phyloP scores from a whole-genome alignment of 2,888 invertebrate species.

The Elegia similella region DNA sequence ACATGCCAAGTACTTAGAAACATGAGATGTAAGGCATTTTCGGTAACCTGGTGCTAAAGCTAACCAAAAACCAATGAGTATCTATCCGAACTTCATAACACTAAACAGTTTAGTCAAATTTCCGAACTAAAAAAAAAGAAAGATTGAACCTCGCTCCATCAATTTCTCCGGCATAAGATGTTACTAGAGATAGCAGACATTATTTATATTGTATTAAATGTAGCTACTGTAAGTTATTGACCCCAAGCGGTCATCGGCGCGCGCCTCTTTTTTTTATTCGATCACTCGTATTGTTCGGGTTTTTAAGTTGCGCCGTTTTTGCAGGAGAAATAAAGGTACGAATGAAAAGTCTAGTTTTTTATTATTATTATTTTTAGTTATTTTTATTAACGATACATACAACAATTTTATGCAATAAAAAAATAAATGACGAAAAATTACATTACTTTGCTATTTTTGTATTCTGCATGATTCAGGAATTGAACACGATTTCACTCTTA shows the following conservation, averaged over 20 bases:
- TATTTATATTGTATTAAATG: slow-evolving; percentile 57
- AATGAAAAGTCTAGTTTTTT: too few relatives aligned
- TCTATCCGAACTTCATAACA: not conserved
- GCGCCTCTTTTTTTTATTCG: slow-evolving; percentile 39
- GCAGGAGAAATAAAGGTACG: slow-evolving; percentile 1
- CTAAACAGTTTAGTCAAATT: slow-evolving; percentile 5
- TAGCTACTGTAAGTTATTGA: slow-evolving; percentile 65
- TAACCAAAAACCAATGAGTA: too few relatives aligned
- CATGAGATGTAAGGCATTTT: too few relatives aligned
- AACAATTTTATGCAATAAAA: too few relatives aligned
- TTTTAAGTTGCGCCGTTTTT: slow-evolving; percentile 16
- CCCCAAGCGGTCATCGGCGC: slow-evolving; percentile 44
- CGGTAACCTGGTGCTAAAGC: too few relatives aligned
- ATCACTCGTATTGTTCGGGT: slow-evolving; percentile 30
- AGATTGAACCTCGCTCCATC: slow-evolving; percentile 17
- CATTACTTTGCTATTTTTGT: too few relatives aligned
- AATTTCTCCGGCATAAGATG: slow-evolving; percentile 28
- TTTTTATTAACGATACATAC: too few relatives aligned
- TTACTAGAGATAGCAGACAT: slow-evolving; percentile 43
- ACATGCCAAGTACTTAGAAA: too few relatives aligned
- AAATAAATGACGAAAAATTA: too few relatives aligned
- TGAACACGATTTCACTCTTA: too few relatives aligned
- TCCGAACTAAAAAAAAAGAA: slow-evolving; percentile 26
- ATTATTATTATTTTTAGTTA: too few relatives aligned
- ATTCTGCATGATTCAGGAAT: too few relatives aligned